Percentiles rank a stretch among this genome's conserved stretches.
Conservation (phyloP, 2,113 vertebrate species). For the Nothocercus julius region DNA sequence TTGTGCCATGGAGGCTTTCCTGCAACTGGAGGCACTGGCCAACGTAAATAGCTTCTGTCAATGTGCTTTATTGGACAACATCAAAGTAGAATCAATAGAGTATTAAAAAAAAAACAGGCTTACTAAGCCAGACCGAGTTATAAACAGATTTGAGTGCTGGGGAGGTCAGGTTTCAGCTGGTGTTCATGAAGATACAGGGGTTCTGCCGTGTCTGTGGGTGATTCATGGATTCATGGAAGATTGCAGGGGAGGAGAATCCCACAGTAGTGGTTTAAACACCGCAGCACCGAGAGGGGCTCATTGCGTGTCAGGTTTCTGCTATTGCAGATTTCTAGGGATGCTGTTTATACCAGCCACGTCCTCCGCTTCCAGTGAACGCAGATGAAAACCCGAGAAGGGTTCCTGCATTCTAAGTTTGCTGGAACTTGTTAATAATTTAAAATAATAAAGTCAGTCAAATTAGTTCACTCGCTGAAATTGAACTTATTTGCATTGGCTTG, state of each 20-base stretch:
- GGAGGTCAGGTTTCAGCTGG: conserved; percentile 35
- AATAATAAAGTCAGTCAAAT: conserved; percentile 32
- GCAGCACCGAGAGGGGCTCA: neutral
- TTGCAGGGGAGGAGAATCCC: neutral
- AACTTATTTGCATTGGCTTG: conserved; percentile 46
- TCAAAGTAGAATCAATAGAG: conserved; percentile 39
- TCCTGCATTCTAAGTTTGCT: conserved; percentile 24
- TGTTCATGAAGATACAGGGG: neutral
- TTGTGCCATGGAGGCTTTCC: neutral
- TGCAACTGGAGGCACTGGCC: neutral
- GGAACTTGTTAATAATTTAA: conserved; percentile 61
- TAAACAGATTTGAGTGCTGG: conserved; percentile 3
- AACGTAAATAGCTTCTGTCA: conserved; percentile 23
- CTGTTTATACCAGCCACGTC: neutral
- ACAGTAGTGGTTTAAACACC: neutral
- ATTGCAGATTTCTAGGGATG: neutral
- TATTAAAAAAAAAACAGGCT: neutral
- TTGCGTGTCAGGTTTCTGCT: neutral
- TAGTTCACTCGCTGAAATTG: conserved; percentile 12
- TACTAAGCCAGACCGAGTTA: neutral
- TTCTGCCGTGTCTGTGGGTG: neutral
- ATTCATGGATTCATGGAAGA: neutral
- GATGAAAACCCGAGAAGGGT: neutral
- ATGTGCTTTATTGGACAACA: conserved; percentile 37
- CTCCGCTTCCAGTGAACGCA: conserved; percentile 15